Base-by-base conservation (phyloP, 2,113 vertebrate genomes). In the Pelecanus crispus region DNA sequence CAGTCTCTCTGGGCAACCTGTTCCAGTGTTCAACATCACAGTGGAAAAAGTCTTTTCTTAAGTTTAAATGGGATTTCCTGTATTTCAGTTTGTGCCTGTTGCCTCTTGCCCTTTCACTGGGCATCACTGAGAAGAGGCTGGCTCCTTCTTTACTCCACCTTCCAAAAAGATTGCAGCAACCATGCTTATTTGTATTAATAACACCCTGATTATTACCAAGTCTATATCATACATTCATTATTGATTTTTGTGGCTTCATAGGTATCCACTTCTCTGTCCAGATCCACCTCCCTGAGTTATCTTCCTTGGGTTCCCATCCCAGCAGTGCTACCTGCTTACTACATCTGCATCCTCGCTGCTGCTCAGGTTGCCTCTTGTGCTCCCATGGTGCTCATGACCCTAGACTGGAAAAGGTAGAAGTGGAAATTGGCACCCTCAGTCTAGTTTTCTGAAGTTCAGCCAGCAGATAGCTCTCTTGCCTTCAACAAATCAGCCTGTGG, bases 361-460 rank as follows among this genome's bases (percentile, higher is more conserved):
- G 19, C 31, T 71, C 24, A 53, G n/a, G 16, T 36, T 71, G 63
- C 17, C 10, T 40, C 55, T 49, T 65, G 31, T 0, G 1, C 9
- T 65, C 28, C 31, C 7, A 3, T 7, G 12, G n/a, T 8, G 31
- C 40, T 77, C 0, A 0, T 34, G 47, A 66, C 13, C 14, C 5
- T 17, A 25, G 58, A 49, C 10, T 17, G 20, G 50, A n/a, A 68
- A 73, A 58, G 6, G 24, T 10, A 42, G 74, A 38, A 80, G 36
- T 11, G 17, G 31, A 55, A 87, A 25, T 14, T 47, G 29, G 17
- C 36, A 17, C 29, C 45, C 20, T 1, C 14, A 2, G 38, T 38
- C 32, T 19, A 72, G 17, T 58, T 53, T 53, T 58, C 49, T 42
- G 56, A 75, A 63, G 56, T 66, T 72, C 16, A 81, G 38, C 45